Evolutionary conservation across 2,113 vertebrate species (phyloP), one percentile per base, ranked within the genome.

Genomic region (Neolamprologus tretocephalus): DNA sequence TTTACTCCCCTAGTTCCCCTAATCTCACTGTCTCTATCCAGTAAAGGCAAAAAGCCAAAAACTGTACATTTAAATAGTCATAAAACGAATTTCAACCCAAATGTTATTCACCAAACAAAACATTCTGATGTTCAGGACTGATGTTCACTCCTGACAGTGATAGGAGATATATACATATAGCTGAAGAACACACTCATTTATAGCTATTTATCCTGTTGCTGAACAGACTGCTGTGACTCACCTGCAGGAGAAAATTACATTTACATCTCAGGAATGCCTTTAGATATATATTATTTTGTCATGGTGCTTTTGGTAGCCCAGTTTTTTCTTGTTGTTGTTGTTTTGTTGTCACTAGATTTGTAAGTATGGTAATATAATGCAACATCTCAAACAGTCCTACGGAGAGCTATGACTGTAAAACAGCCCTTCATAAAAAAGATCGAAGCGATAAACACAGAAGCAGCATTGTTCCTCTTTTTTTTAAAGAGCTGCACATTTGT

Each of bases 221-320:
- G 68, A 81, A 68, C 33, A 86, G 75, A 58, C 61, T 61, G 47
- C 82, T 78, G 4, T 88, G 86, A 89, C 82, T 88, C 86, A 90
- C 84, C 87, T 88, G 66, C 80, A 90, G 23, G 26, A 71, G 55
- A 26, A 91, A 78, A 88, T 82, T 12, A 58, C 82, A 61, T 80
- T 89, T 33, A 86, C n/a, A 51, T 55, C 19, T 58, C 21, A 37
- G 49, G n/a, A 58, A 57, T 73, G 33, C 9, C 49, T 61, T 53
- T 12, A 40, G 33, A 63, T 80, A 66, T 45, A 17, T 13, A 79
- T 35, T 28, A 26, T 42, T 26, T 57, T 31, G 6, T 53, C 13
- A 42, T 23, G 35, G 53, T 28, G 78, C 14, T 31, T 75, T 79
- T 83, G 7, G 80, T 86, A 45, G 26, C 49, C 10, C 37, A 58